A percentile compares a stretch with the other conserved stretches of the same genome.
These are phyloP conservation scores for Congeria kusceri DNA, from an alignment of 2,888 invertebrate genomes.

Conservation along the genomic window DNA sequence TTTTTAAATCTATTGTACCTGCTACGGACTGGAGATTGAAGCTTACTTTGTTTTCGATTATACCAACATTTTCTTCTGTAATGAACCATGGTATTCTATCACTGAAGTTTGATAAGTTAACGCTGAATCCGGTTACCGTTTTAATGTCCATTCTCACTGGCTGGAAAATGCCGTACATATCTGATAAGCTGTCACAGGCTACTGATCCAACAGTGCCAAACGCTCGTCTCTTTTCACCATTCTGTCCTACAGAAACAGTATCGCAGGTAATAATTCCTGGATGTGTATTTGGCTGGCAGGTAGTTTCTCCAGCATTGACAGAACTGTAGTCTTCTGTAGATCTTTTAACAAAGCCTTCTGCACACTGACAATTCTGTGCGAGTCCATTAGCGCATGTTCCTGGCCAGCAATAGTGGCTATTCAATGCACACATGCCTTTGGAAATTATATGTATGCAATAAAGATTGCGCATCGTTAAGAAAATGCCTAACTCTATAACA, in stretches of 20 bases:
- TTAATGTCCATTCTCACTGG: neutral
- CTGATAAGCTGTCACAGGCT: constrained; percentile 14
- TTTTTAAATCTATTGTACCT: neutral
- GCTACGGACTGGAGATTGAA: neutral
- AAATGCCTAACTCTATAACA: too few species aligned
- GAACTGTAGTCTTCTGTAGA: neutral
- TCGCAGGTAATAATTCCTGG: constrained; percentile 4
- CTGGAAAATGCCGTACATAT: constrained; percentile 33
- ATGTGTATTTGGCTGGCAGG: constrained; percentile 1
- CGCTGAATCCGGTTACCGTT: neutral
- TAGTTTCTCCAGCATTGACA: neutral
- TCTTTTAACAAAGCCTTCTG: neutral
- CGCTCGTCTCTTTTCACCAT: constrained; percentile 4
- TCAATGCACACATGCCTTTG: constrained; percentile 18
- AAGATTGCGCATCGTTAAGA: too few species aligned
- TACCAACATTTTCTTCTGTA: constrained; percentile 11
- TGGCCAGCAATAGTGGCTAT: constrained; percentile 29
- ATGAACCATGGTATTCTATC: neutral
- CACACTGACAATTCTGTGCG: constrained; percentile 11
- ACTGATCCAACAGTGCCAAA: neutral
- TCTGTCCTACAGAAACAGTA: neutral
- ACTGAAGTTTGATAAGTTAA: neutral
- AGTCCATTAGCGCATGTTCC: constrained; percentile 11
- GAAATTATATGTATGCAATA: neutral
- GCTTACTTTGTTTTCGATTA: constrained; percentile 22